Base-by-base conservation (phyloP, 2,888 invertebrate species). In the Carpatolechia fugitivella region DNA sequence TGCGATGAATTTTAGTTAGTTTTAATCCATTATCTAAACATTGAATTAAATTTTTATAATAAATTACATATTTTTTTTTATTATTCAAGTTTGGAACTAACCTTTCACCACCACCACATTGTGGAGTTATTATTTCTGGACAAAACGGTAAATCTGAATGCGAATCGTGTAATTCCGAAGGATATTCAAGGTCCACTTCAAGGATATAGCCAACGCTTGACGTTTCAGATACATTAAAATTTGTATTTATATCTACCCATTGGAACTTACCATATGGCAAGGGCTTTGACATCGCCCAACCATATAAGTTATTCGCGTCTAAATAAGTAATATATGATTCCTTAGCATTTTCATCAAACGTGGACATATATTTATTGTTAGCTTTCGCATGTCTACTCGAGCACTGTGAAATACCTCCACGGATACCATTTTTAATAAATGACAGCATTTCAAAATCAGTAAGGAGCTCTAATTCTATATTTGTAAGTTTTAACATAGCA, bases 261-360 rank as follows among this genome's bases (percentile, higher is more conserved):
- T 66, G 48, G 61, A 80, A 76, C 7, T 59, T 60, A n/a, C 8
- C 58, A 55, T 7, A 54, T 38, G 78, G 76, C 13, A 79, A 57
- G 11, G 55, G 55, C 57, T 75, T 63, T 5, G 56, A 61, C 74
- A 80, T 72, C 1, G 74, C 74, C 64, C 66, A 69, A 3, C 74
- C 74, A 60, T 78, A 79, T 13, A 74, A 56, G 58, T 76, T 78
- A 57, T 79, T 78, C 0, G 66, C 66, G 62, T 76, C 76, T 5
- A 72, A 60, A 55, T 74, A n/a, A 77, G 63, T 57, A 10, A 80
- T 30, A 57, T 62, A 77, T n/a, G 61, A 68, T 2, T 36, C 36
- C 6, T 31, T 51, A 61, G 64, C 30, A 6, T 50, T 52, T 7
- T 44, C n/a, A 54, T 75, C 53, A 60, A 64, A 74, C 13, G 60